Evolutionary conservation across 2,888 invertebrate genomes (phyloP).

Genomic region (Phorcus lineatus): DNA sequence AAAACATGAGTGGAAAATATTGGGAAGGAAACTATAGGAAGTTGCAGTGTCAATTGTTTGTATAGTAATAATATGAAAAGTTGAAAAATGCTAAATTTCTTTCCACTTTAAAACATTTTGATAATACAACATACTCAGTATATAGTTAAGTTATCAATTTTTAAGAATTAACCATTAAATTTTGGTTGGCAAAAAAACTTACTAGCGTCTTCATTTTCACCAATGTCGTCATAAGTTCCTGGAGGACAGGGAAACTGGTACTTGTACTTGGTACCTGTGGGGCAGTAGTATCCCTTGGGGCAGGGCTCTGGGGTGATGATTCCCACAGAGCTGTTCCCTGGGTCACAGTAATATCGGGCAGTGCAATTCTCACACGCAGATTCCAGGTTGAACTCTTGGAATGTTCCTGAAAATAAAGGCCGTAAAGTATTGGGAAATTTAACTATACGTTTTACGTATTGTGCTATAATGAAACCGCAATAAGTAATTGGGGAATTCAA

Average conservation of each 20-base stretch:
- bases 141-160: too few species aligned
- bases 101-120: too few species aligned
- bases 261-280: conserved; percentile 60
- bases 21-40: too few species aligned
- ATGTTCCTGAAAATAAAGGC: conserved; percentile 51
- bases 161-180: too few species aligned
- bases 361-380: conserved; percentile 61
- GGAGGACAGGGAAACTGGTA: conserved; percentile 67
- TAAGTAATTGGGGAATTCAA: neutral
- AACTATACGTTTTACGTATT: neutral
- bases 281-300: conserved; percentile 70
- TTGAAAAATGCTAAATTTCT: too few species aligned
- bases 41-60: too few species aligned
- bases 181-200: too few species aligned
- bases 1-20: too few species aligned
- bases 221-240: conserved; percentile 60
- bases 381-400: conserved; percentile 52
- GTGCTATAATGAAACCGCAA: neutral
- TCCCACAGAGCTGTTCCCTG: conserved; percentile 64
- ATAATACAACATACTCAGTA: too few species aligned
- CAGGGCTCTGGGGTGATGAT: conserved; percentile 63
- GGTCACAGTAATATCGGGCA: conserved; percentile 69
- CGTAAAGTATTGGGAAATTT: neutral
- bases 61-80: too few species aligned
- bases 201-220: neutral